Evolutionary conservation across 1,140 invertebrate species (phyloP), one percentile per base, ranked within the genome.

Genomic region (Lasaia peninsularis): DNA sequence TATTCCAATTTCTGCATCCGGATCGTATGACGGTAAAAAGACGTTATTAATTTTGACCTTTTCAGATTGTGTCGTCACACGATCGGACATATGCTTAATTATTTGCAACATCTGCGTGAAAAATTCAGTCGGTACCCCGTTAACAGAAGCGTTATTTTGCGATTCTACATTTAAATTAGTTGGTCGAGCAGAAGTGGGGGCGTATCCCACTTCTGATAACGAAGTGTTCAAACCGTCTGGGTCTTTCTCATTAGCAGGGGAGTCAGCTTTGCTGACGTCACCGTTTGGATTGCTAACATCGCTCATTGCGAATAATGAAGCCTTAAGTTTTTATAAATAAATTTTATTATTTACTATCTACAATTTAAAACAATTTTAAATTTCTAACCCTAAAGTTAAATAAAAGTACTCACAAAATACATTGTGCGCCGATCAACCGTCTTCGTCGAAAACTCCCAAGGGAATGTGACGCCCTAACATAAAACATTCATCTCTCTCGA

Each of bases 11-110:
- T 63, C 56, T 3, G n/a, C 21, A 33, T 68, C 69, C 0, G 69
- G 71, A 35, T 75, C 67, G 14, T 37, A 75, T 9, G 67, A 69
- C 4, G 65, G 69, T 34, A 75, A 56, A 56, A 58, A 75, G 2
- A 73, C n/a, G 14, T 73, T 65, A 21, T 34, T 66, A 14, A 69
- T 67, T 20, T 60, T 69, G 9, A 66, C 34, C 52, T 59, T 70
- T 16, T 66, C 52, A 10, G 21, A 11, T 18, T 14, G 37, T 35
- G 28, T n/a, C 6, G 20, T 2, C 2, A 73, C 12, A 14, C 65
- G 60, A 37, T 73, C 67, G 0, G 56, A 60, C 65, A 73, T 59
- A 0, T 53, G 32, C 11, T 63, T 51, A 62, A 73, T 73, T 51
- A 63, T 63, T 49, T 62, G 51, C 63, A 72, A 58, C 67, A 72